Percentiles rank a stretch among this genome's conserved stretches.
These are phyloP conservation scores for Gymnodraco acuticeps DNA, from an alignment of 2,797 vertebrate genomes.

Conservation along the genomic window DNA sequence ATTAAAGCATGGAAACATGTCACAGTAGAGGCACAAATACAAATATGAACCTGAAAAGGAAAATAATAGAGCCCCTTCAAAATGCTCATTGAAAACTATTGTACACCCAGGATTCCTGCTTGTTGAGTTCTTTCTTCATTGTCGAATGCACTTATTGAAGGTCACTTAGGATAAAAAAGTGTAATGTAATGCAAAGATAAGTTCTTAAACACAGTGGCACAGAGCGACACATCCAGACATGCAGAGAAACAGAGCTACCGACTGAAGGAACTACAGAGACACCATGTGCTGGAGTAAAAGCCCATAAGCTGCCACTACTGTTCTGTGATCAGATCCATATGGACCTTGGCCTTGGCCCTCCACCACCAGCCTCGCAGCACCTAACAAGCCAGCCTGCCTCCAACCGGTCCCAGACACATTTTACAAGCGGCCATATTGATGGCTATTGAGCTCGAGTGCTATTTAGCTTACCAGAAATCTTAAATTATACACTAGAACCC, in stretches of 20 bases:
- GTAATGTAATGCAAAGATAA: too few relatives aligned
- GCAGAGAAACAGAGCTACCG: slow-evolving; percentile 33
- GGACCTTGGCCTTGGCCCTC: slow-evolving; percentile 76
- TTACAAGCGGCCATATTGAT: slow-evolving; percentile 82
- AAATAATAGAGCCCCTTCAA: too few relatives aligned
- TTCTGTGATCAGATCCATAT: slow-evolving; percentile 88
- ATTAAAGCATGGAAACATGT: too few relatives aligned
- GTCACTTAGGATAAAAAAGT: too few relatives aligned
- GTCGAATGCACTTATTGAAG: too few relatives aligned
- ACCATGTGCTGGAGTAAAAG: slow-evolving; percentile 69
- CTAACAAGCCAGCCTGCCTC: slow-evolving; percentile 77
- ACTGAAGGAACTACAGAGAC: slow-evolving; percentile 64
- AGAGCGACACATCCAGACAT: slow-evolving; percentile 29
- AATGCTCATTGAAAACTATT: too few relatives aligned
- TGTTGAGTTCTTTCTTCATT: too few relatives aligned
- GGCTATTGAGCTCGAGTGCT: slow-evolving; percentile 80
- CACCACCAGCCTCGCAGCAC: slow-evolving; percentile 80
- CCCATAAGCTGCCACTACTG: slow-evolving; percentile 84
- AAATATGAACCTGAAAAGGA: too few relatives aligned
- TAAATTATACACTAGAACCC: slow-evolving; percentile 80
- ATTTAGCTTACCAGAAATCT: slow-evolving; percentile 83
- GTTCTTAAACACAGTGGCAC: background rate
- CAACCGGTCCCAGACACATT: slow-evolving; percentile 79
- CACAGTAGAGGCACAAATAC: too few relatives aligned
- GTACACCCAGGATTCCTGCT: too few relatives aligned